These are phyloP conservation scores for Tamias sibiricus DNA, from an alignment of 2,113 vertebrate species.

Conservation along the genomic window DNA sequence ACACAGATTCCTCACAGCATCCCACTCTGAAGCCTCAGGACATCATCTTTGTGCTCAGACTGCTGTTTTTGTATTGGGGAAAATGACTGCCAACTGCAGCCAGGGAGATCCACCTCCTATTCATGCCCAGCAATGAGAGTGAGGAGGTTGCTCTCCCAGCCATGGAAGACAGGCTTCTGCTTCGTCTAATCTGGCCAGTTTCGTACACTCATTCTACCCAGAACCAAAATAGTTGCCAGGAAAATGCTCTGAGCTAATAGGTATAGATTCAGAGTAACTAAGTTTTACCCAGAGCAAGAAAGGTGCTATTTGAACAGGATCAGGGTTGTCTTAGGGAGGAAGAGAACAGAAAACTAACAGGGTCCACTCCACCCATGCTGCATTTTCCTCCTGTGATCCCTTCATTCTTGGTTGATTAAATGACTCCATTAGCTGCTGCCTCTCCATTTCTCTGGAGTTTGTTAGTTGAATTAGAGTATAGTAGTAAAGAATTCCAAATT, in stretches of 20 bases:
- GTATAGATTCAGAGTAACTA: background rate
- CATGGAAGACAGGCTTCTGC: background rate
- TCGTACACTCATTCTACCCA: background rate
- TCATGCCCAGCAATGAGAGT: background rate
- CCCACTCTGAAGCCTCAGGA: background rate
- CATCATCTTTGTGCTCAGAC: background rate
- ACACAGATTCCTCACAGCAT: background rate
- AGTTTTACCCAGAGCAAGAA: background rate
- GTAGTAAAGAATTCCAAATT: background rate
- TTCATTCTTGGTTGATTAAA: background rate
- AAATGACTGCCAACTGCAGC: background rate
- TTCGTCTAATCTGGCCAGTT: background rate
- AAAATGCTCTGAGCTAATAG: background rate
- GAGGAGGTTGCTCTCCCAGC: background rate
- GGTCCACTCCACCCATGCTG: background rate
- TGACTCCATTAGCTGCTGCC: background rate
- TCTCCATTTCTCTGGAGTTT: background rate
- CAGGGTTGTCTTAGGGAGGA: background rate
- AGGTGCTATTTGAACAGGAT: background rate
- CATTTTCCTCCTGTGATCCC: background rate
- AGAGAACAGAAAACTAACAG: background rate
- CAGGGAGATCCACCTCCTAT: background rate
- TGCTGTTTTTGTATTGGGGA: background rate
- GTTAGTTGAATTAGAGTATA: background rate
- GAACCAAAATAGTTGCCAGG: background rate